phyloP scores from a whole-genome alignment of 2,113 vertebrate species.

The Turdus rufiventris region DNA sequence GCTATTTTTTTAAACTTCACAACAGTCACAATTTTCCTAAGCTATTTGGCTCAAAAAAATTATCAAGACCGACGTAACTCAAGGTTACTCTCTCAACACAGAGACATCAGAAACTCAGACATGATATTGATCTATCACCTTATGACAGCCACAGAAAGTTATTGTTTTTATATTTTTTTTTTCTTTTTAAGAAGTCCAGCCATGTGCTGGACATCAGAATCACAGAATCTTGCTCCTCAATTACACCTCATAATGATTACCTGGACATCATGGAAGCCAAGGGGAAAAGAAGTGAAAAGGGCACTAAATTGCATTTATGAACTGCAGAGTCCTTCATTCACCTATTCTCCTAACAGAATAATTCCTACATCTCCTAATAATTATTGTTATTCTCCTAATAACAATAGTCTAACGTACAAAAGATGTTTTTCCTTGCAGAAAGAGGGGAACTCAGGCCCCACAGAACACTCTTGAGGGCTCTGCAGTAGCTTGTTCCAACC shows the following conservation, averaged over 20 bases:
- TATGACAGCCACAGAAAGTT: background rate
- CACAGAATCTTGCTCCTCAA: background rate
- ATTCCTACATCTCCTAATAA: no score
- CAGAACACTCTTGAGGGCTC: background rate
- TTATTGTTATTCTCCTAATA: background rate
- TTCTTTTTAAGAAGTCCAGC: background rate
- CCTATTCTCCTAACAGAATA: background rate
- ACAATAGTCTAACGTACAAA: background rate
- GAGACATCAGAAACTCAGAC: background rate
- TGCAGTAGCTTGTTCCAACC: background rate
- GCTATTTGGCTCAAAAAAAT: background rate
- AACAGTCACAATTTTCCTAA: background rate
- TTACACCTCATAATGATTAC: background rate
- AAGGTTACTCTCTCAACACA: background rate
- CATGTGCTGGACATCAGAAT: background rate
- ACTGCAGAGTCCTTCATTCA: background rate
- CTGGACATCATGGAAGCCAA: background rate
- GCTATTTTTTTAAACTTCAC: background rate
- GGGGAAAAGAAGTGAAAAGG: background rate
- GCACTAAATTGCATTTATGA: background rate
- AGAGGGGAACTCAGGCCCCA: background rate
- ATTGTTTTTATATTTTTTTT: background rate
- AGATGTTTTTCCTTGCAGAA: accelerated
- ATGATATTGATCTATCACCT: background rate
- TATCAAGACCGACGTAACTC: background rate